Conservation (phyloP, 2,888 invertebrate genomes). For the Euclidia mi region DNA sequence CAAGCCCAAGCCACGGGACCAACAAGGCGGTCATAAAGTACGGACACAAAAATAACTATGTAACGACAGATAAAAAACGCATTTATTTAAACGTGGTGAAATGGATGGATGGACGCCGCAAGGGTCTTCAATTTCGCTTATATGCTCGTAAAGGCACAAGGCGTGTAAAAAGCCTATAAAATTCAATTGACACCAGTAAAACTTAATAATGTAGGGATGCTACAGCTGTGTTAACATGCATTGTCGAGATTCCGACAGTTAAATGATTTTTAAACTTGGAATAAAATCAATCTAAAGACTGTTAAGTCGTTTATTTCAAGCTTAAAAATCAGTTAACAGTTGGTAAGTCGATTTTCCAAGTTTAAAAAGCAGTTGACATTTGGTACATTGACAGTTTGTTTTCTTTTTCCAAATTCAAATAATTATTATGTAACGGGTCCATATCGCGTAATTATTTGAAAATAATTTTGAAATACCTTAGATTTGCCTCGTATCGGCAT, state of each 20-base stretch:
- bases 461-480: not conserved
- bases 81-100: conserved; percentile 38
- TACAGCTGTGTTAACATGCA: conserved; percentile 65
- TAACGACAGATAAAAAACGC: conserved; percentile 52
- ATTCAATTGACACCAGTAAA: conserved; percentile 83
- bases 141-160: conserved; percentile 78
- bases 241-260: conserved; percentile 56
- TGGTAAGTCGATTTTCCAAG: too few relatives aligned
- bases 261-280: not conserved
- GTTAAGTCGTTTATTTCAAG: too few relatives aligned
- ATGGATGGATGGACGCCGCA: conserved; percentile 40
- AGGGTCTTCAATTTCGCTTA: conserved; percentile 71
- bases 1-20: too few relatives aligned
- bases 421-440: too few relatives aligned
- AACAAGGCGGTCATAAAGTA: conserved; percentile 18
- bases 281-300: not conserved
- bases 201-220: conserved; percentile 66
- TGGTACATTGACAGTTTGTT: too few relatives aligned
- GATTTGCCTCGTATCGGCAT: not conserved
- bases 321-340: too few relatives aligned
- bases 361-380: too few relatives aligned
- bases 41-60: conserved; percentile 44
- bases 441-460: too few relatives aligned
- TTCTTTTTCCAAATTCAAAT: too few relatives aligned
- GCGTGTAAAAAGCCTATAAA: conserved; percentile 83